Evolutionary conservation across 2,888 invertebrate genomes (phyloP).

Genomic region (Yponomeuta cagnagella): DNA sequence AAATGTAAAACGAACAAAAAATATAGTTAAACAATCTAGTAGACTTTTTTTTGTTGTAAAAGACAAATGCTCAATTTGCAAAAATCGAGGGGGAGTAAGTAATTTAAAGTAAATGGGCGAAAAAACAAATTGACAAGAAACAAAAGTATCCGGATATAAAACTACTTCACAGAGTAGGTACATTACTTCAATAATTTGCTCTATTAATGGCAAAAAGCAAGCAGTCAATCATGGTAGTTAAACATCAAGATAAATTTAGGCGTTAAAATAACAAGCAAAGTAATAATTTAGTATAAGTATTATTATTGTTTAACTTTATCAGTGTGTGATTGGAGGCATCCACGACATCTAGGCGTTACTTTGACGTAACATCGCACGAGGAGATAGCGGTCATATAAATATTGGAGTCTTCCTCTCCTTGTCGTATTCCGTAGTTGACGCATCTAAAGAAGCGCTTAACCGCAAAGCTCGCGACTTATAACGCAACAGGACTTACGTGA

Average conservation of each 20-base stretch:
- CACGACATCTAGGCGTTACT: conserved; percentile 68
- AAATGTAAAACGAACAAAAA: too few relatives aligned
- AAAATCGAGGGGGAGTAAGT: too few relatives aligned
- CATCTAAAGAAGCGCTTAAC: conserved; percentile 65
- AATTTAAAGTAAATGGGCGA: too few relatives aligned
- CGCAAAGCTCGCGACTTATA: conserved; percentile 59
- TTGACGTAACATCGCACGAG: conserved; percentile 69
- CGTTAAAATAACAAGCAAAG: conserved; percentile 8
- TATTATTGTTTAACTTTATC: conserved; percentile 60
- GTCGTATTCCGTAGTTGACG: conserved; percentile 66
- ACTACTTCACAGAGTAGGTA: neutral
- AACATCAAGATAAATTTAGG: conserved; percentile 2
- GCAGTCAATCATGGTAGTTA: neutral
- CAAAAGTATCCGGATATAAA: too few relatives aligned
- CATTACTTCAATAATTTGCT: neutral
- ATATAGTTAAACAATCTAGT: too few relatives aligned
- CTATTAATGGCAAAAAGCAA: neutral
- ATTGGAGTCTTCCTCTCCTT: conserved; percentile 56
- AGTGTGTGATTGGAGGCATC: conserved; percentile 55
- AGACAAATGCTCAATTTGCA: too few relatives aligned
- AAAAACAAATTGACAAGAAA: too few relatives aligned
- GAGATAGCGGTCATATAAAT: conserved; percentile 69
- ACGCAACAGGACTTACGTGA: conserved; percentile 28
- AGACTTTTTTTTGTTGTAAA: too few relatives aligned
- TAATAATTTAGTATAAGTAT: conserved; percentile 28